Evolutionary conservation across 2,113 vertebrate genomes (phyloP).

Genomic region (Phylloscopus whistleri): DNA sequence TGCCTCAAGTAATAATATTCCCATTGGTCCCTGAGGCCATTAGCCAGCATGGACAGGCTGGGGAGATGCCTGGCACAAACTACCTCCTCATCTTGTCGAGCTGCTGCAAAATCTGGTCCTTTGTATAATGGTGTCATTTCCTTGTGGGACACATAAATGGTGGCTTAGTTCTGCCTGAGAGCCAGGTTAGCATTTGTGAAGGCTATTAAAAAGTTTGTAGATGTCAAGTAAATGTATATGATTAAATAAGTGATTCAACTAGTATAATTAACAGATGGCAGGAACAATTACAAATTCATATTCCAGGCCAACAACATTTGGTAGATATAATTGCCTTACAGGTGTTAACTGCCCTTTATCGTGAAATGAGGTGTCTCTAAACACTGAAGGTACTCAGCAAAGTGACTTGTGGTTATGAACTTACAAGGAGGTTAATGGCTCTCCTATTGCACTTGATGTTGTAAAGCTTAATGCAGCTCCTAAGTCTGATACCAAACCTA

Average conservation of each 20-base stretch:
- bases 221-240: conserved; percentile 68
- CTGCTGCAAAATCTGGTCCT: background rate
- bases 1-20: background rate
- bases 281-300: conserved; percentile 77
- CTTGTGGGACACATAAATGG: background rate
- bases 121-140: background rate
- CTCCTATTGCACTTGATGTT: background rate
- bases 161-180: background rate
- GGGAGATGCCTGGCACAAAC: background rate
- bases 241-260: conserved; percentile 75
- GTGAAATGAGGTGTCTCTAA: conserved; percentile 62
- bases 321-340: conserved; percentile 82
- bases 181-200: conserved; percentile 36
- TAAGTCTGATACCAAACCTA: background rate
- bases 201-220: conserved; percentile 68
- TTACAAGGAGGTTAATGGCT: conserved; percentile 33
- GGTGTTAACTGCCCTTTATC: conserved; percentile 76
- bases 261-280: conserved; percentile 81
- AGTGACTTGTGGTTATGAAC: conserved; percentile 64
- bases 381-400: conserved; percentile 48
- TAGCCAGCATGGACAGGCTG: background rate
- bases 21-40: background rate
- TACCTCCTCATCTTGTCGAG: background rate
- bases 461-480: conserved; percentile 42
- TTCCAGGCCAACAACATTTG: conserved; percentile 79